A percentile compares a stretch with the other conserved stretches of the same genome.
Conservation (phyloP, 2,888 invertebrate species). For the Scrobipalpa atriplicella region DNA sequence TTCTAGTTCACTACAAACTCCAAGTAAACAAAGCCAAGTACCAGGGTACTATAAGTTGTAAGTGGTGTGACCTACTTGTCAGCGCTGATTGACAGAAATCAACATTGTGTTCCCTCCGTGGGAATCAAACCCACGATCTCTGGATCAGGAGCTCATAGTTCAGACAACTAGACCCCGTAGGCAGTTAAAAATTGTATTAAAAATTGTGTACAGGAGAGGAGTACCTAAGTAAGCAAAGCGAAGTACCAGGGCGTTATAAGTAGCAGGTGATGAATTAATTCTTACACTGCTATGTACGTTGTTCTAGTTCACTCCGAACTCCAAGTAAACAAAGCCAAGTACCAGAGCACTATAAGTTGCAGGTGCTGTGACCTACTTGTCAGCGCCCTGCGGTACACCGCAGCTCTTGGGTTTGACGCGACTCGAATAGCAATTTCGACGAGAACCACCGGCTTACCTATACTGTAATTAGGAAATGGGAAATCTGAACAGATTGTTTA, state of each 20-base stretch:
- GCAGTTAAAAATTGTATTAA: too few relatives aligned
- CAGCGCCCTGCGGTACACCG: constrained; percentile 12
- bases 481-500: not conserved
- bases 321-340: constrained; percentile 9
- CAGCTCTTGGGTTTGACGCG: constrained; percentile 18
- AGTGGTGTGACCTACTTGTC: constrained; percentile 7
- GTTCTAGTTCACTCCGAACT: not conserved
- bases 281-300: not conserved
- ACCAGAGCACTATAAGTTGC: constrained; percentile 3
- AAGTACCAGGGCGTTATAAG: too few relatives aligned
- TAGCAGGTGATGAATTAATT: not conserved
- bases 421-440: constrained; percentile 21
- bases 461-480: constrained; percentile 17
- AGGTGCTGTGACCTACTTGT: constrained; percentile 18
- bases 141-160: too few relatives aligned
- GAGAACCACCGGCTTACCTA: constrained; percentile 17
- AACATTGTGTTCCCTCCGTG: too few relatives aligned
- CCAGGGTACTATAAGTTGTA: not conserved
- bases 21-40: not conserved
- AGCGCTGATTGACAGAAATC: not conserved
- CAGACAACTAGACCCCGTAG: too few relatives aligned
- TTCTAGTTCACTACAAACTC: not conserved
- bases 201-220: too few relatives aligned
- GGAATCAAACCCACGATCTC: too few relatives aligned
- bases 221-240: too few relatives aligned